Evolutionary conservation across 2,113 vertebrate species (phyloP), one percentile per base, ranked within the genome.

Genomic region (Eleginops maclovinus): DNA sequence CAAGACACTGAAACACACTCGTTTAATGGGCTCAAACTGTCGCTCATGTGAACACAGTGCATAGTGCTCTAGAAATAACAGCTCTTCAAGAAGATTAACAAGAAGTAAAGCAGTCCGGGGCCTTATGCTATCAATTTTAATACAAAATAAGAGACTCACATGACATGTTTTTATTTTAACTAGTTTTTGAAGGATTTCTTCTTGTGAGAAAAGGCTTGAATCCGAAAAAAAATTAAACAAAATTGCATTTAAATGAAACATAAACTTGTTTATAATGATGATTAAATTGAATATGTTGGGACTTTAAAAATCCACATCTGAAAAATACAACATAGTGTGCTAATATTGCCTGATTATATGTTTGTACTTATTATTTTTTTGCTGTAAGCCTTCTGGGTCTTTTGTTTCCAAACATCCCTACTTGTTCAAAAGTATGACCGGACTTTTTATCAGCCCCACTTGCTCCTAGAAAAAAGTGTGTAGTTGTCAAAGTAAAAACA

Each of bases 401-500:
- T 74, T 63, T 75, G 14, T n/a, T 10, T 11, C 9, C 43, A 31
- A 36, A 49, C 2, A 59, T 4, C 9, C 53, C 17, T 9, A 10
- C 1, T 24, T 58, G 21, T 43, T 28, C 49, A 40, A 6, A 12
- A 49, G 9, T 15, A 21, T 31, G 60, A 11, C 5, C 43, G 13
- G 28, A 49, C 44, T 40, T 49, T 61, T 61, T 53, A 31, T 55
- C 53, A 19, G n/a, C 41, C 41, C 10, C 14, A 19, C 15, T 1
- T 43, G n/a, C 40, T 36, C 31, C 31, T 36, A 36, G 31, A 36
- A 36, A 36, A 36, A 11, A 41, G 11, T 6, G 24, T 51, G 17
- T 61, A 79, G 79, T 79, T 76, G 71, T 65, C 71, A 66, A 8
- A 53, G 63, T 43, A 13, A 77, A 68, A 17, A 7, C n/a, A 9